Evolutionary conservation across 2,113 vertebrate genomes (phyloP).

Genomic region (Gymnorhina tibicen): DNA sequence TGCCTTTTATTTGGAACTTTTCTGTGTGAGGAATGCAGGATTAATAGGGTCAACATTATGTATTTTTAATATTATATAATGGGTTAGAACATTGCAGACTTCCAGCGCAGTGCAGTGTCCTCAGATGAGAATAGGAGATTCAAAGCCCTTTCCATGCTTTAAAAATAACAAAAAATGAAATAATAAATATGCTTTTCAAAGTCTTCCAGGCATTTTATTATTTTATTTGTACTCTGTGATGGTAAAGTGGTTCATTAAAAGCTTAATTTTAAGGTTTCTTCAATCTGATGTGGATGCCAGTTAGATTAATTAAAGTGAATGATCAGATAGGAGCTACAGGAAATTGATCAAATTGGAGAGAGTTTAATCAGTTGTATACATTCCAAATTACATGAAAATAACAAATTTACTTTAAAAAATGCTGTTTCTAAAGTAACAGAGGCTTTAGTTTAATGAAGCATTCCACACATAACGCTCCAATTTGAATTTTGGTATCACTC

Average conservation of each 20-base stretch:
- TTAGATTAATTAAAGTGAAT: slow-evolving; percentile 47
- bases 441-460: slow-evolving; percentile 21
- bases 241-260: slow-evolving; percentile 42
- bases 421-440: slow-evolving; percentile 15
- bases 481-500: slow-evolving; percentile 24
- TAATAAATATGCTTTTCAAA: slow-evolving; percentile 15
- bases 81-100: neutral
- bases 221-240: neutral
- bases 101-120: neutral
- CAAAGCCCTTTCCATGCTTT: neutral
- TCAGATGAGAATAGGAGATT: slow-evolving; percentile 10
- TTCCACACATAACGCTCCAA: neutral
- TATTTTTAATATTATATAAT: neutral
- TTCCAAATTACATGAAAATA: slow-evolving; percentile 19
- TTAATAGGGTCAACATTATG: neutral
- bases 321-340: slow-evolving; percentile 24
- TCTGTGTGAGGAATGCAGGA: neutral
- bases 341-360: slow-evolving; percentile 28
- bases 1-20: neutral
- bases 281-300: neutral
- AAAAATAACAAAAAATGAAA: neutral
- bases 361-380: neutral
- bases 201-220: slow-evolving; percentile 7
- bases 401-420: neutral
- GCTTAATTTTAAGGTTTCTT: slow-evolving; percentile 42